phyloP scores from a whole-genome alignment of 2,113 vertebrate genomes.

The Polyodon spathula region DNA sequence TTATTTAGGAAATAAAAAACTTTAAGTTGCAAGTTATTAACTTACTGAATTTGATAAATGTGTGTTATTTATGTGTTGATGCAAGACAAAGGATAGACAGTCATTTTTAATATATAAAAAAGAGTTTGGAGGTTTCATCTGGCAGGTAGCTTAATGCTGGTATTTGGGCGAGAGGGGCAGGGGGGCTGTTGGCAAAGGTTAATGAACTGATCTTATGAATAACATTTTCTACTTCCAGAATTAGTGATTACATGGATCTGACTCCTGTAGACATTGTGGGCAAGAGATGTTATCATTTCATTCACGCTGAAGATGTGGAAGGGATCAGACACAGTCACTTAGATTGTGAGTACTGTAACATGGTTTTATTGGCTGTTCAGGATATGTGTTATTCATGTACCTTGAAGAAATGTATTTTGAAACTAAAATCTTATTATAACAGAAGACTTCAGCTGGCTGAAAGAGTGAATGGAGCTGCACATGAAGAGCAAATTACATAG shows the following conservation, averaged over 20 bases:
- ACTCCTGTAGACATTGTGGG: constrained; percentile 91
- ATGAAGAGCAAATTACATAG: not conserved
- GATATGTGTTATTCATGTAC: not conserved
- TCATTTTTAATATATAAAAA: no score
- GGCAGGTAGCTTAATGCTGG: no score
- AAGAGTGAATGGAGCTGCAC: constrained; percentile 1
- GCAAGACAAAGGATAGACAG: no score
- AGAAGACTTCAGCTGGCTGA: constrained; percentile 15
- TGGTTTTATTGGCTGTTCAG: not conserved
- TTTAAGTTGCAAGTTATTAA: no score
- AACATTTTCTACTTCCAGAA: constrained; percentile 51
- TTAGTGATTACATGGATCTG: constrained; percentile 98
- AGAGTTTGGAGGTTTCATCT: no score
- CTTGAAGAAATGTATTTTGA: constrained; percentile 27
- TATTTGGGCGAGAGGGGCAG: no score
- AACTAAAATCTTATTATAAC: constrained; percentile 23
- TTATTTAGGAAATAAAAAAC: no score
- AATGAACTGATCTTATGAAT: no score
- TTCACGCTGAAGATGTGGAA: constrained; percentile 95
- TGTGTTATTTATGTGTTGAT: no score
- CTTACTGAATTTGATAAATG: no score
- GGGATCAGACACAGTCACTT: constrained; percentile 91
- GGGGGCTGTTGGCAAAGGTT: no score
- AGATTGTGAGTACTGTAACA: constrained; percentile 76
- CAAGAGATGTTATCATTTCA: constrained; percentile 95